phyloP scores from a whole-genome alignment of 2,113 vertebrate genomes.

The Nematolebias whitei region DNA sequence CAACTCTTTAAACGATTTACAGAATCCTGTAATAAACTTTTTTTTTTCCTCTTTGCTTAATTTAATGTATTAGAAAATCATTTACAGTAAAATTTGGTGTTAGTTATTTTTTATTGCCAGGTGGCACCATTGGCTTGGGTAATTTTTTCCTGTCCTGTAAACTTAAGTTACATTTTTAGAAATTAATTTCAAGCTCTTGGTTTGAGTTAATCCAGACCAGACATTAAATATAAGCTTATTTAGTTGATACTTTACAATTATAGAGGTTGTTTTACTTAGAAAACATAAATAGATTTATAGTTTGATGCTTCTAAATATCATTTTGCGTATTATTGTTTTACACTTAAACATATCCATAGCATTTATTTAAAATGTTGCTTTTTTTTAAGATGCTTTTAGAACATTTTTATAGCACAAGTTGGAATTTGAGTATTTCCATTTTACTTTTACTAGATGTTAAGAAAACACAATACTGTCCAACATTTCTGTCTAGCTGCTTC shows the following conservation, averaged over 20 bases:
- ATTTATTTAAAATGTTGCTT: not conserved
- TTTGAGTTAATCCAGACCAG: too few relatives aligned
- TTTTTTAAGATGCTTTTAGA: not conserved
- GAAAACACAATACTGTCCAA: not conserved
- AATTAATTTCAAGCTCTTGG: slow-evolving; percentile 4
- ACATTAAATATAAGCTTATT: too few relatives aligned
- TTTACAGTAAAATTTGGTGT: not conserved
- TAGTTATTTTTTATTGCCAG: slow-evolving; percentile 21
- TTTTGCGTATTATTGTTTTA: too few relatives aligned
- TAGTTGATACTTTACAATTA: too few relatives aligned
- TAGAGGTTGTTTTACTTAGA: too few relatives aligned
- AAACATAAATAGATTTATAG: too few relatives aligned
- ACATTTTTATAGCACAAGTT: not conserved
- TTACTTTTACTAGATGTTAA: not conserved
- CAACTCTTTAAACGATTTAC: not conserved
- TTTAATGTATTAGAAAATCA: not conserved
- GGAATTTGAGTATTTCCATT: not conserved
- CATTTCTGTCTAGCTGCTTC: slow-evolving; percentile 29
- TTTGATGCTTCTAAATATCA: too few relatives aligned
- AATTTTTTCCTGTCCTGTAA: slow-evolving; percentile 14
- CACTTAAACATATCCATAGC: too few relatives aligned
- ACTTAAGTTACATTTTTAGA: not conserved
- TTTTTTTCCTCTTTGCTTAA: not conserved
- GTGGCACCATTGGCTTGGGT: slow-evolving; percentile 13
- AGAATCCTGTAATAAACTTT: not conserved